A percentile compares a stretch with the other conserved stretches of the same genome.
Evolutionary conservation across 1,140 invertebrate species (phyloP).

Genomic region (Ladona fulva): DNA sequence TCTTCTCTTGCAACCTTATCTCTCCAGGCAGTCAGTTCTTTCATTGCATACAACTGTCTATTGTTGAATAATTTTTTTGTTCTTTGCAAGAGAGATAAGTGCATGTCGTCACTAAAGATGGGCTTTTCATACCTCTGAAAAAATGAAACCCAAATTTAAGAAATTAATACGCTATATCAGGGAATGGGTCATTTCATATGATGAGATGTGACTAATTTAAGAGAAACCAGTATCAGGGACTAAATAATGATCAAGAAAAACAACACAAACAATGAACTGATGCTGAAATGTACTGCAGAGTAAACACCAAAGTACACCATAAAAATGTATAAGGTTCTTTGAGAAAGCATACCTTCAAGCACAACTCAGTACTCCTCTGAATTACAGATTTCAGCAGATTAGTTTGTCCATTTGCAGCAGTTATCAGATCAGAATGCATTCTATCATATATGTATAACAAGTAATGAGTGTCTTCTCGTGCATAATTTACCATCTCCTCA

Average conservation of each 20-base stretch:
- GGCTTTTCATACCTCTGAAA: slow-evolving; percentile 74
- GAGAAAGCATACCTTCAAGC: slow-evolving; percentile 43
- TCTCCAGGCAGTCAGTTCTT: slow-evolving; percentile 79
- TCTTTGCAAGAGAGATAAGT: slow-evolving; percentile 64
- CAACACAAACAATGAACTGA: background rate
- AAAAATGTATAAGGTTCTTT: background rate
- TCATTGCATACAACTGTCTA: slow-evolving; percentile 73
- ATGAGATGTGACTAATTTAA: too few species aligned
- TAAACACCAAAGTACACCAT: too few species aligned
- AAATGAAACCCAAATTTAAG: slow-evolving; percentile 18
- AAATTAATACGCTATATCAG: too few species aligned
- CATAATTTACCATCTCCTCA: slow-evolving; percentile 75
- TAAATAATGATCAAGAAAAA: background rate
- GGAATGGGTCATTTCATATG: too few species aligned
- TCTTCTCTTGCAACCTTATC: slow-evolving; percentile 73
- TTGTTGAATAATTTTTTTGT: slow-evolving; percentile 77
- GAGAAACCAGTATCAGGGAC: too few species aligned
- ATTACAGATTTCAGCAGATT: slow-evolving; percentile 64
- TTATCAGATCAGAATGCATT: slow-evolving; percentile 68
- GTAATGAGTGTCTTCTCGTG: slow-evolving; percentile 91
- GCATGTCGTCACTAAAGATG: slow-evolving; percentile 57
- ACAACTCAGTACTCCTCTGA: slow-evolving; percentile 60
- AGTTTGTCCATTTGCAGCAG: slow-evolving; percentile 53
- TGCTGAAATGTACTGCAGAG: too few species aligned
- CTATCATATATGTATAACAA: slow-evolving; percentile 85